Base-by-base conservation (phyloP, 1,140 invertebrate species). In the Conopomorpha cramerella region DNA sequence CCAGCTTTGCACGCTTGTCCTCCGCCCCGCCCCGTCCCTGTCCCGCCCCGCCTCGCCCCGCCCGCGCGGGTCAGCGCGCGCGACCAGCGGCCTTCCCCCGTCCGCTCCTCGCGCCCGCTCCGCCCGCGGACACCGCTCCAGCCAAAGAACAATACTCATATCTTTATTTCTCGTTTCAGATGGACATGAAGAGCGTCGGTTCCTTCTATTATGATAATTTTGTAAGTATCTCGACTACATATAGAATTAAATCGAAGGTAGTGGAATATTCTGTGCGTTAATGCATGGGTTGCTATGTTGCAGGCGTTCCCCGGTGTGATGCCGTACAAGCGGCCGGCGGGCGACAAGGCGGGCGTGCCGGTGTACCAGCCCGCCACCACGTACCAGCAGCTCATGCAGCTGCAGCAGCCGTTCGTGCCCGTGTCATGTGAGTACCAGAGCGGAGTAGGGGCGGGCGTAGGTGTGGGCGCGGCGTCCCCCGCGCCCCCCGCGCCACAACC, bases 351-450 rank as follows among this genome's bases (percentile, higher is more conserved):
- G 64, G 94, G 93, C 51, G 85, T 96, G 70, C 93, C 94, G 50
- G 91, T 97, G 52, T 98, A 96, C 82, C 93, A 96, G 79, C 93
- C 92, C 53, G 88, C 87, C 57, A 90, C 90, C 51, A 91, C 92
- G 56, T 96, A 96, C 81, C 93, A 96, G 78, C 93, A 93, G 81
- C 84, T 96, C 77, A 95, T 96, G 91, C 92, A 93, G 82, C 81
- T 93, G 50, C 90, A 92, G 81, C 92, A 95, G 86, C 92, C 92
- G 61, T 92, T 90, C 82, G 88, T 92, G 82, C 89, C 89, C 84
- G 88, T 92, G 80, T 91, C 89, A 90, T 92, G 89, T 92, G 88
- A 92, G 90, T 91, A 91, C n/a, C n/a, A n/a, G n/a, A n/a, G n/a
- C n/a, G n/a, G n/a, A n/a, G n/a, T n/a, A n/a, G n/a, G n/a, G n/a